Conservation (phyloP, 23 tunicate genomes). For the Halocynthia roretzi region DNA sequence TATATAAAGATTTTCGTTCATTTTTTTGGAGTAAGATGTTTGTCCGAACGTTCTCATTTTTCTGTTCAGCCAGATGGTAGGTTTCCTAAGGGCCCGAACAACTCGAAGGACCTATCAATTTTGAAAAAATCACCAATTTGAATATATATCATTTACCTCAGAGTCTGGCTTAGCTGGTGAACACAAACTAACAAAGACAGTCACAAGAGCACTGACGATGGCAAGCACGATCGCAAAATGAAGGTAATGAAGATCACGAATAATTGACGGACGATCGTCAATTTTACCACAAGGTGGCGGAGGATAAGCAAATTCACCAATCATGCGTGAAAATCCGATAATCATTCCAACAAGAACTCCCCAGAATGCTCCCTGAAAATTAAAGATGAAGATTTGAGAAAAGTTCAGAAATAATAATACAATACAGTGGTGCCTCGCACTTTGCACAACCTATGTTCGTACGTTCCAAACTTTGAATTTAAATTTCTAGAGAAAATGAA, state of each 20-base stretch:
- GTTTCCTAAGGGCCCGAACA: too few relatives aligned
- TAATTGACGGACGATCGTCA: constrained; percentile 15
- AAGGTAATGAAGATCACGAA: constrained; percentile 39
- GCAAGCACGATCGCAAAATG: constrained; percentile 68
- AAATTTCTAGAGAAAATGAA: background rate
- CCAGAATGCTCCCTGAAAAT: constrained; percentile 73
- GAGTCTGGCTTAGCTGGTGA: constrained; percentile 12
- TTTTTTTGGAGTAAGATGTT: too few relatives aligned
- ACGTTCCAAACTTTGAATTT: background rate
- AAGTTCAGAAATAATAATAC: background rate
- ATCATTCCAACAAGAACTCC: constrained; percentile 52
- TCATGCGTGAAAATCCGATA: constrained; percentile 32
- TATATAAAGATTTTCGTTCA: too few relatives aligned
- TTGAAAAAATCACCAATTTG: too few relatives aligned
- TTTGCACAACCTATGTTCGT: too few relatives aligned
- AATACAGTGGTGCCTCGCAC: background rate
- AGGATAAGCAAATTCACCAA: constrained; percentile 42
- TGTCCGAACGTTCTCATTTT: too few relatives aligned
- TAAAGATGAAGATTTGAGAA: background rate
- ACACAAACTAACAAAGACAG: constrained; percentile 31
- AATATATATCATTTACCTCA: constrained; percentile 16
- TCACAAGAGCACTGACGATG: constrained; percentile 30
- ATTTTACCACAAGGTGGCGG: constrained; percentile 60
- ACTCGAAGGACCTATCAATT: too few relatives aligned
- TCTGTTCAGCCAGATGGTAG: too few relatives aligned